Base-by-base conservation (phyloP, 2,888 invertebrate species). In the Helicoverpa assulta region DNA sequence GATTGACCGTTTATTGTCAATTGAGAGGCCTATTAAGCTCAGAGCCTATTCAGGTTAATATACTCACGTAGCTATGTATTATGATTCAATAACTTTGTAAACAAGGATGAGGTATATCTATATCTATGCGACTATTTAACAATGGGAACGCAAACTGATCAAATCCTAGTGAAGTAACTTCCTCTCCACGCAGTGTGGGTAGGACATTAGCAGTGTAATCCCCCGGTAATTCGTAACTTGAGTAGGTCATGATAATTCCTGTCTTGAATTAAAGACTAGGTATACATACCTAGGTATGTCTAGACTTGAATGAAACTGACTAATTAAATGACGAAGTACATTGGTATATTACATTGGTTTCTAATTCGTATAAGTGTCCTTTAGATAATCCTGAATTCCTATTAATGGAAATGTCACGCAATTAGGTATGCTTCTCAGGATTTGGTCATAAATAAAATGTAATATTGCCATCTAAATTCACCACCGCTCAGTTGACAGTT, bases 381-480 rank as follows among this genome's bases (percentile, higher is more conserved):
- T 47, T 7, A 5, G n/a, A 47, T 6, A 47, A n/a, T 47, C 47
- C 47, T 47, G 47, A 47, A 47, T 43, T 26, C 43, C 16, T 12
- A 43, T 5, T 2, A 43, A 43, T n/a, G 16, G 16, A n/a, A n/a
- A n/a, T n/a, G n/a, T 6, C 47, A 47, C n/a, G 1, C 6, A 16
- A 47, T 47, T 40, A 40, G 14, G 40, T 7, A 59, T 29, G 43
- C 19, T 37, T 51, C 43, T 78, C 70, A 70, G 59, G 53, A 50
- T 52, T 18, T 37, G 14, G 18, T 66, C 52, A 47, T 80, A 55
- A 73, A 65, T 67, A 57, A 43, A 43, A 51, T 57, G 52, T 60
- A 63, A 64, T 60, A 75, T 63, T 63, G 63, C 55, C 43, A 58
- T 78, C n/a, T 73, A 69, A 61, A 69, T 63, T 69, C 62, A 71